phyloP scores from a whole-genome alignment of 2,113 vertebrate species.

The Phaetusa simplex region DNA sequence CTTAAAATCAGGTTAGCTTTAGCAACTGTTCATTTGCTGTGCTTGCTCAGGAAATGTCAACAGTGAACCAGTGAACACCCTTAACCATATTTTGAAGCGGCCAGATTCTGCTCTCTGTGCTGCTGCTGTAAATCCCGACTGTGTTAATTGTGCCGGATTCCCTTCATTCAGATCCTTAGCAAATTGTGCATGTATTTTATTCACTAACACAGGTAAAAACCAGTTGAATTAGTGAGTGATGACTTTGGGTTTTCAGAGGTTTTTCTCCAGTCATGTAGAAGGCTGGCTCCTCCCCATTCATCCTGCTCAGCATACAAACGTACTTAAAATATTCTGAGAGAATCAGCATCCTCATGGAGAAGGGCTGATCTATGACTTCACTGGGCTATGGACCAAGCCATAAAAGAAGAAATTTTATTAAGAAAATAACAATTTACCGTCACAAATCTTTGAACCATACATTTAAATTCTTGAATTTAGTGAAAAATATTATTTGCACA shows the following conservation, averaged over 20 bases:
- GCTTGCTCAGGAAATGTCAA: neutral
- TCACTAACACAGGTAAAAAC: neutral
- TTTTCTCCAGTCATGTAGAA: neutral
- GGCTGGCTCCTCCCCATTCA: neutral
- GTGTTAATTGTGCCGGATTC: neutral
- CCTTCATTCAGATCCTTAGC: neutral
- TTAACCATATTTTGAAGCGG: neutral
- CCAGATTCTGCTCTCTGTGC: neutral
- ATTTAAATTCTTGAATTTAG: constrained; percentile 34
- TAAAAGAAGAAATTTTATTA: neutral
- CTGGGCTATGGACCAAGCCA: neutral
- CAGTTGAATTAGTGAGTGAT: neutral
- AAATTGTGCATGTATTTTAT: neutral
- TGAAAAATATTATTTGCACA: neutral
- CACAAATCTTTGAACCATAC: constrained; percentile 1
- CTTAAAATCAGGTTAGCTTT: constrained; percentile 31
- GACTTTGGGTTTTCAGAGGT: neutral
- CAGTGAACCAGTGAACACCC: neutral
- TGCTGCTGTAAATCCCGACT: neutral
- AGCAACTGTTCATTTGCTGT: neutral
- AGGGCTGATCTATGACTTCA: neutral
- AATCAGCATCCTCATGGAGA: neutral
- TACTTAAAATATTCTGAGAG: neutral
- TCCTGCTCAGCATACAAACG: neutral
- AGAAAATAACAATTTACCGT: neutral